Conservation (phyloP, 2,797 vertebrate species). For the Xiphophorus birchmanni region DNA sequence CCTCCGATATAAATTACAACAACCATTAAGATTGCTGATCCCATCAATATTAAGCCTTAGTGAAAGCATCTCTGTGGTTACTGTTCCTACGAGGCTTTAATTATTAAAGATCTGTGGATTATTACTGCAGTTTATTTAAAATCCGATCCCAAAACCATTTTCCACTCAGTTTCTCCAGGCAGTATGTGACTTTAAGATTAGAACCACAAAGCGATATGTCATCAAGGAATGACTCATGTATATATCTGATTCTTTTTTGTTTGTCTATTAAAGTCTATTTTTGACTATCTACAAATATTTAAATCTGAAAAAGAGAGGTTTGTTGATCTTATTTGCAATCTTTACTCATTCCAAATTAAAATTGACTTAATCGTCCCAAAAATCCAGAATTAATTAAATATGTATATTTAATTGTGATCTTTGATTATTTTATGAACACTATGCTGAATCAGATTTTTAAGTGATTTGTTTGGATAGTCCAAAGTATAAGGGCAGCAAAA, state of each 20-base stretch:
- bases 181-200: neutral
- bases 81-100: neutral
- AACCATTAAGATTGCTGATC: neutral
- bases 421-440: conserved; percentile 44
- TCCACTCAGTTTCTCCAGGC: neutral
- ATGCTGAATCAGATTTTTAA: conserved; percentile 39
- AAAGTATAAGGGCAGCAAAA: conserved; percentile 26
- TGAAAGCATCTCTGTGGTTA: neutral
- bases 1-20: neutral
- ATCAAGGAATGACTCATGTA: neutral
- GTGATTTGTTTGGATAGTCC: conserved; percentile 49
- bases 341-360: conserved; percentile 17
- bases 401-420: conserved; percentile 40
- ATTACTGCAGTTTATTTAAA: neutral
- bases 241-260: neutral
- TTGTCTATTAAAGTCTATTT: neutral
- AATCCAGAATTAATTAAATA: conserved; percentile 47
- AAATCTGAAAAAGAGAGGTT: neutral
- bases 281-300: neutral
- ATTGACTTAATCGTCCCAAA: conserved; percentile 15
- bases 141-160: neutral
- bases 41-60: neutral
- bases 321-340: neutral
- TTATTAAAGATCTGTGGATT: conserved; percentile 1
- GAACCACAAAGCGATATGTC: no score